These are phyloP conservation scores for Rosalia funebris DNA, from an alignment of 2,888 invertebrate genomes.

Conservation along the genomic window DNA sequence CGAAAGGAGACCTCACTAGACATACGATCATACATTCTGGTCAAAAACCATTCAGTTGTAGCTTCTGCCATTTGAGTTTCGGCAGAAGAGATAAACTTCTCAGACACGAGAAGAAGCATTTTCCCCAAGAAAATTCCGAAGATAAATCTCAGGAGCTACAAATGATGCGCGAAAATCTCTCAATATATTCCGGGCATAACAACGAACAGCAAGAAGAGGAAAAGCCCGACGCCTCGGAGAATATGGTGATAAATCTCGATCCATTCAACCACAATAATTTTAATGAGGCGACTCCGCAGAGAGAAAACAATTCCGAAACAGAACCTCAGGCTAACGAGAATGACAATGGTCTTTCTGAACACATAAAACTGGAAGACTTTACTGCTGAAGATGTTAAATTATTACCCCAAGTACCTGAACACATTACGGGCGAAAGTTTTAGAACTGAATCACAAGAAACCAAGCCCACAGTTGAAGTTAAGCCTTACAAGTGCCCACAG, in stretches of 20 bases:
- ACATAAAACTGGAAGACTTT: constrained; percentile 27
- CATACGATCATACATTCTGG: constrained; percentile 76
- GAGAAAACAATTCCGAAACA: constrained; percentile 44
- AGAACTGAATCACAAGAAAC: constrained; percentile 31
- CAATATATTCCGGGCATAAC: constrained; percentile 39
- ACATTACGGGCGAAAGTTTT: constrained; percentile 56
- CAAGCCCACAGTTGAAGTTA: constrained; percentile 17
- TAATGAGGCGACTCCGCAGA: constrained; percentile 47
- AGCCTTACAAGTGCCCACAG: constrained; percentile 42
- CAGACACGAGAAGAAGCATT: constrained; percentile 74
- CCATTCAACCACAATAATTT: constrained; percentile 67
- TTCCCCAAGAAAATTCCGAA: constrained; percentile 59
- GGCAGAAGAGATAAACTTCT: constrained; percentile 75
- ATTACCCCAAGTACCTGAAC: constrained; percentile 53
- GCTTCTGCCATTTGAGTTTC: constrained; percentile 74
- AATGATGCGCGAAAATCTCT: constrained; percentile 55
- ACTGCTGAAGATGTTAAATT: constrained; percentile 31
- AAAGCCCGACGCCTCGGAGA: constrained; percentile 60
- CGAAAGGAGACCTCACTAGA: constrained; percentile 73
- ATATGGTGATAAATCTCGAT: constrained; percentile 71
- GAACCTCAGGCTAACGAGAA: constrained; percentile 37
- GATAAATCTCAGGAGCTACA: constrained; percentile 57
- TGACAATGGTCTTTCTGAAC: constrained; percentile 9
- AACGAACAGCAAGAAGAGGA: constrained; percentile 33
- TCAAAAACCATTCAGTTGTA: constrained; percentile 73